Evolutionary conservation across 2,888 invertebrate genomes (phyloP), one percentile per base, ranked within the genome.

Genomic region (Axea sp.): DNA sequence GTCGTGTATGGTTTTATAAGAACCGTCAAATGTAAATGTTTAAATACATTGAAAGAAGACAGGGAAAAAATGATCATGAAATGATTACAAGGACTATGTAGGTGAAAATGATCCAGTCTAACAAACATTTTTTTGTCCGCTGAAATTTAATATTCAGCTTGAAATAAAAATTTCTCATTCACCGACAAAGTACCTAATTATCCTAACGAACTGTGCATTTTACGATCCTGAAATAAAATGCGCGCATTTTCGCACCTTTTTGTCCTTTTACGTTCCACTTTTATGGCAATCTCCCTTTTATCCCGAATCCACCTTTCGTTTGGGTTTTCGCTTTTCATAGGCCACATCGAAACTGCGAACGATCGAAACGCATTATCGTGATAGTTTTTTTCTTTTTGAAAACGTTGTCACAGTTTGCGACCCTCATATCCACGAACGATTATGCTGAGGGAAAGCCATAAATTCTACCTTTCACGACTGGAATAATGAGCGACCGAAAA

Each of bases 171-270:
- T 12, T 31, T 8, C 14, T 31, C 31, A 14, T 31, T 31, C 6
- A 31, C 1, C 6, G 31, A 12, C 31, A 31, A 31, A 12, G 12
- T 14, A 14, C 6, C 31, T 31, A 17, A 35, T 15, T 35, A 7
- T 35, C 11, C 15, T 35, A 35, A 35, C 17, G 35, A 35, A 35
- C 35, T 8, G 8, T 7, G 35, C 35, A n/a, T 15, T 35, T 35
- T 35, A 35, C 35, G 17, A 15, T n/a, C n/a, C 1, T n/a, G 35
- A 19, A 9, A 39, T 39, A 39, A 39, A 39, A 22, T 5, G 5
- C 35, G 35, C 6, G 6, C 31, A 5, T 35, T 35, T 39, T 39
- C 39, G 19, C 11, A 45, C 26, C 15, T 45, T 28, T 45, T 28
- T 45, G 39, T 39, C 39, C 7, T 11, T 39, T 7, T 39, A 39